Conservation (phyloP, 2,888 invertebrate species). For the Cosmopolites sordidus region DNA sequence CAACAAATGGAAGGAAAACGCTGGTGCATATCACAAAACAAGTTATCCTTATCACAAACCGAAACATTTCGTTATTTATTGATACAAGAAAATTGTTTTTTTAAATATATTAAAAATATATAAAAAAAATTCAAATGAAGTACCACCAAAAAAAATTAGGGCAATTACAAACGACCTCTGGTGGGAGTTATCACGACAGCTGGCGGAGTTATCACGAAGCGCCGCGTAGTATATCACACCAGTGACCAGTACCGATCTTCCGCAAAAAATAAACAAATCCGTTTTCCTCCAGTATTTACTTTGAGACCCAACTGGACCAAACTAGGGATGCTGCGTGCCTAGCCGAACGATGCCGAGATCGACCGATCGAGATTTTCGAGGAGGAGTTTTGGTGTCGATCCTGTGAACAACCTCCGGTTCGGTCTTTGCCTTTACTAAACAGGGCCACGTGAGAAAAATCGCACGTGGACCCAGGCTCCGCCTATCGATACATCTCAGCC, state of each 20-base stretch:
- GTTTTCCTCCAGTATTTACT: slow-evolving; percentile 27
- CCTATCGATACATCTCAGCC: slow-evolving; percentile 10
- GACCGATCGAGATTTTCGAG: slow-evolving; percentile 12
- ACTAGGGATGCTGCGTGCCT: slow-evolving; percentile 26
- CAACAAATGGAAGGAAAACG: slow-evolving; percentile 19
- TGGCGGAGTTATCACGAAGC: slow-evolving; percentile 12
- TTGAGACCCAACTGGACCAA: slow-evolving; percentile 25
- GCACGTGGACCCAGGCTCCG: slow-evolving; percentile 20
- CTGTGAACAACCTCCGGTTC: slow-evolving; percentile 11
- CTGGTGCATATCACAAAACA: slow-evolving; percentile 20
- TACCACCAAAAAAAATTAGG: background rate
- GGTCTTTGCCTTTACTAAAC: slow-evolving; percentile 9
- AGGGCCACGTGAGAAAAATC: slow-evolving; percentile 12
- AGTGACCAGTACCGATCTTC: slow-evolving; percentile 26
- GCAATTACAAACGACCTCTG: background rate
- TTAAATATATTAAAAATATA: too few species aligned
- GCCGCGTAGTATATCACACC: slow-evolving; percentile 19
- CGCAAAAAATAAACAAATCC: slow-evolving; percentile 30
- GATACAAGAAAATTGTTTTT: too few species aligned
- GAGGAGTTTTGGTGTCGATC: slow-evolving; percentile 23
- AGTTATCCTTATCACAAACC: slow-evolving; percentile 16
- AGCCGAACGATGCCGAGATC: too few species aligned
- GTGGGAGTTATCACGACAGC: too few species aligned
- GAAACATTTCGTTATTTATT: slow-evolving; percentile 10
- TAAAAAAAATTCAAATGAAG: background rate